These are phyloP conservation scores for Eupithecia insigniata DNA, from an alignment of 2,888 invertebrate species.

Conservation along the genomic window DNA sequence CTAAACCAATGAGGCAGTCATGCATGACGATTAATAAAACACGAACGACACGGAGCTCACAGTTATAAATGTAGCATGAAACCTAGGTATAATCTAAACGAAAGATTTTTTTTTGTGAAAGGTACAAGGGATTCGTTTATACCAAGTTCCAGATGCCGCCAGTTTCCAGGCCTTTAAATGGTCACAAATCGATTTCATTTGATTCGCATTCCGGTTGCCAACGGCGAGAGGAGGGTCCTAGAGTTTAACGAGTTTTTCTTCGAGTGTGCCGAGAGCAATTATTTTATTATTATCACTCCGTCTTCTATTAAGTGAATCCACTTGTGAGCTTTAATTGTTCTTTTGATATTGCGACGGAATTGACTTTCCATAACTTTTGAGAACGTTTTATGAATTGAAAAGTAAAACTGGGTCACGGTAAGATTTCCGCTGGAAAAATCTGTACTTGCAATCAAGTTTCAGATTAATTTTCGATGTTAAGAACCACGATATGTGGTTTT, in stretches of 20 bases:
- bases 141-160: background rate
- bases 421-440: background rate
- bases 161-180: slow-evolving; percentile 17
- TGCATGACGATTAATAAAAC: background rate
- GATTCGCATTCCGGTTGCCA: slow-evolving; percentile 46
- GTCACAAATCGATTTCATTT: slow-evolving; percentile 43
- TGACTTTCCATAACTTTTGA: slow-evolving; percentile 17
- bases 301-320: slow-evolving; percentile 58
- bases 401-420: slow-evolving; percentile 3
- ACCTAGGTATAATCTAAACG: background rate
- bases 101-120: background rate
- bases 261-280: slow-evolving; percentile 66
- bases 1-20: too few species aligned
- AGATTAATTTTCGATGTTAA: background rate
- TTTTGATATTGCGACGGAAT: slow-evolving; percentile 33
- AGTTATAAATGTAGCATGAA: background rate
- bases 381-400: background rate
- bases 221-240: slow-evolving; percentile 63
- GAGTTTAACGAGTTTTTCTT: slow-evolving; percentile 75
- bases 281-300: slow-evolving; percentile 64
- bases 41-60: background rate
- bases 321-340: slow-evolving; percentile 62
- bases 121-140: background rate
- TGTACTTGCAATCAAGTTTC: background rate
- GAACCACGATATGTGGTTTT: background rate